Conservation (phyloP, 2,113 vertebrate species). For the Notechis scutatus region DNA sequence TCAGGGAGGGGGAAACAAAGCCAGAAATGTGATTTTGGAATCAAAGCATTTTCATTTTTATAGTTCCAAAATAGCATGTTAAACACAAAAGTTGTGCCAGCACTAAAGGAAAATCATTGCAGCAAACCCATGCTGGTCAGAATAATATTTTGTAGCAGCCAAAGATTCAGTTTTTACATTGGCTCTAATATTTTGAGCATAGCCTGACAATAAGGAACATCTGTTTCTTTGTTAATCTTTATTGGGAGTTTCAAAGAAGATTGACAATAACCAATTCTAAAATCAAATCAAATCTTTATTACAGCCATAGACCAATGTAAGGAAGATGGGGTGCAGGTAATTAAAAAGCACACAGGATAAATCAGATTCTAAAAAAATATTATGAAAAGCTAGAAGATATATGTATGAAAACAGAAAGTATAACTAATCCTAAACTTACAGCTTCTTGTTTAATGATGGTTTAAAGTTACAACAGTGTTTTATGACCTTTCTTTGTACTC, state of each 20-base stretch:
- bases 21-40: background rate
- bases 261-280: background rate
- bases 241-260: background rate
- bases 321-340: background rate
- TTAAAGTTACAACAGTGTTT: background rate
- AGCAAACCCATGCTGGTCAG: background rate
- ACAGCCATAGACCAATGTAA: background rate
- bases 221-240: background rate
- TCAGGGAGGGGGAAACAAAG: accelerated
- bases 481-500: background rate
- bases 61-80: background rate
- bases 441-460: background rate
- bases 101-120: background rate
- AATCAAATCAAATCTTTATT: background rate
- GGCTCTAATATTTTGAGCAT: background rate
- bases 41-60: background rate
- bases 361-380: background rate
- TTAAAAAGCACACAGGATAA: background rate
- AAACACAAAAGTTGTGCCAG: background rate
- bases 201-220: background rate
- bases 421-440: background rate
- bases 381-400: background rate
- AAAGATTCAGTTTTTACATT: background rate
- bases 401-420: background rate
- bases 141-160: background rate